Base-by-base conservation (phyloP, 2,888 invertebrate species). In the Aleiodes alternator region DNA sequence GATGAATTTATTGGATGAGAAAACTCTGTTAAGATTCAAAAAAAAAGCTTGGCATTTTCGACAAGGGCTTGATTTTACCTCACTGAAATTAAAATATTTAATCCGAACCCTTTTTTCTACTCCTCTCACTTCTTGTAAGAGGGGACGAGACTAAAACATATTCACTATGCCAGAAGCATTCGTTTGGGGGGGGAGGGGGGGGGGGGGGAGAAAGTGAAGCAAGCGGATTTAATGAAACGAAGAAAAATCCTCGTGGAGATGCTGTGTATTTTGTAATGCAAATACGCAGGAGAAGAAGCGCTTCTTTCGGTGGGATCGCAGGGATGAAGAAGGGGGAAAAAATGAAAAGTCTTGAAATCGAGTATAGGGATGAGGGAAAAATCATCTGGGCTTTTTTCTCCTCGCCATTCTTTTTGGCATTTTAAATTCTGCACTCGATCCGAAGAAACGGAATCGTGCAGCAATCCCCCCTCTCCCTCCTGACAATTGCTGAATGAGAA, bases 141-240 rank as follows among this genome's bases (percentile, higher is more conserved):
- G 73, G 68, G 69, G 69, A 61, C 23, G 72, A 73, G 69, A 75
- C 78, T 69, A 16, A 80, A 79, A 76, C 72, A 79, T 81, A 77
- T 82, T 79, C 79, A 76, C 75, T 81, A 78, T 71, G 61, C 56
- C 73, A 55, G 66, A 73, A 76, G 51, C 73, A 57, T 53, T 48
- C 8, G 34, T 70, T 11, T 7, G 14, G n/a, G 29, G 48, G 43
- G 9, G 14, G 16, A 16, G 48, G 43, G 9, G 14, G 16, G 29
- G 48, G 43, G 12, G 14, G 16, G 29, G 48, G 31, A 8, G 34
- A 12, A 6, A 50, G 50, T 55, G 71, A 71, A 59, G 56, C 53
- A 69, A 59, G 55, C 73, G 48, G 56, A 82, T 83, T 84, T 83
- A 86, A 86, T 85, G 86, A 85, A 86, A 82, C 83, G 80, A 79